Percentiles rank a stretch among this genome's conserved stretches.
Evolutionary conservation across 2,113 vertebrate genomes (phyloP).

Genomic region (Pyrgilauda ruficollis): DNA sequence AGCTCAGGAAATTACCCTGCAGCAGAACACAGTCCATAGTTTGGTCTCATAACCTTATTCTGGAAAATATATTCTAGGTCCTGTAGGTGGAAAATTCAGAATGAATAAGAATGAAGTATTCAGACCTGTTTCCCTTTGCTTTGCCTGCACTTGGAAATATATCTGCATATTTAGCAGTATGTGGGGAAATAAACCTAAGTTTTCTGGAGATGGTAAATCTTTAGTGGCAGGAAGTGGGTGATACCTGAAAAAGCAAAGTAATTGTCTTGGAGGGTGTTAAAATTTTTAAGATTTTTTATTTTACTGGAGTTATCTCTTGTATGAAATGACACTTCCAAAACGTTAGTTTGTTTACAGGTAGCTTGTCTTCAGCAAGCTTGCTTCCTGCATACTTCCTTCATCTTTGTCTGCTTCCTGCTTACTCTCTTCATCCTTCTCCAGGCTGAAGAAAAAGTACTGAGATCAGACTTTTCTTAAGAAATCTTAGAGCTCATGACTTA

Average conservation of each 20-base stretch:
- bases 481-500: not conserved
- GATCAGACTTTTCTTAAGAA: not conserved
- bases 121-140: not conserved
- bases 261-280: not conserved
- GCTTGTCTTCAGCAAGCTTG: not conserved
- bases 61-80: not conserved
- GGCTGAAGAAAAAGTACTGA: not conserved
- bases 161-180: not conserved
- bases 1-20: not conserved
- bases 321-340: not conserved
- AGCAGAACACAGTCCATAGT: not conserved
- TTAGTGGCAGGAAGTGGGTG: not conserved
- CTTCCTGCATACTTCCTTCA: not conserved
- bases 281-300: not conserved
- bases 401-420: not conserved
- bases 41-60: not conserved
- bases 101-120: not conserved
- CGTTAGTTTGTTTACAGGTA: not conserved
- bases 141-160: not conserved
- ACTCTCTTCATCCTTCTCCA: not conserved
- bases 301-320: not conserved
- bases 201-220: not conserved
- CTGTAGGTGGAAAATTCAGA: not conserved
- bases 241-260: not conserved
- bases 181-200: not conserved